Evolutionary conservation across 2,888 invertebrate species (phyloP).

Genomic region (Cheilosia grossa): DNA sequence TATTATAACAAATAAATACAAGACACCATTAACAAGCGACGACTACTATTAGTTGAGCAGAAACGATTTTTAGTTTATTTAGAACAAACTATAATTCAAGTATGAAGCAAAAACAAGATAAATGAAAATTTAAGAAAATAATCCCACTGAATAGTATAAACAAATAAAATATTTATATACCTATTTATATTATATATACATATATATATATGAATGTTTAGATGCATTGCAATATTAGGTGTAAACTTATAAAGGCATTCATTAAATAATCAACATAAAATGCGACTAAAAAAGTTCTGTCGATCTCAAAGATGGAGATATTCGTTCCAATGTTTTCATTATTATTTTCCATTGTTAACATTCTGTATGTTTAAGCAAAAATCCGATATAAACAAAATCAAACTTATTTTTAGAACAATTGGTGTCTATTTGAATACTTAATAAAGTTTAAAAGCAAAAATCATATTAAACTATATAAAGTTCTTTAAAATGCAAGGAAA

Average conservation of each 20-base stretch:
- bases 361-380: slow-evolving; percentile 51
- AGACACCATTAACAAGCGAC: slow-evolving; percentile 46
- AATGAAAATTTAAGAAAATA: slow-evolving; percentile 67
- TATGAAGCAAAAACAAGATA: slow-evolving; percentile 13
- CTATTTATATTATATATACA: slow-evolving; percentile 71
- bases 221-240: slow-evolving; percentile 72
- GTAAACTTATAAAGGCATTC: slow-evolving; percentile 59
- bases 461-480: slow-evolving; percentile 43
- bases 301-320: slow-evolving; percentile 37
- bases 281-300: slow-evolving; percentile 36
- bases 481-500: slow-evolving; percentile 35
- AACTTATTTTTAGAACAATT: slow-evolving; percentile 73
- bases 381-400: slow-evolving; percentile 42
- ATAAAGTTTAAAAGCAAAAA: slow-evolving; percentile 54
- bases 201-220: slow-evolving; percentile 70
- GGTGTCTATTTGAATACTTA: slow-evolving; percentile 72
- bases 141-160: slow-evolving; percentile 75
- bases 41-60: slow-evolving; percentile 71
- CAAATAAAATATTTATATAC: slow-evolving; percentile 74
- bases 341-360: slow-evolving; percentile 56
- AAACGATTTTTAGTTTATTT: slow-evolving; percentile 33
- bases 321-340: slow-evolving; percentile 48
- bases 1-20: slow-evolving; percentile 52
- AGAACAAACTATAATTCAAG: slow-evolving; percentile 37
- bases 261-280: slow-evolving; percentile 45